Evolutionary conservation across 2,113 vertebrate genomes (phyloP), one percentile per base, ranked within the genome.

Genomic region (Salminus brasiliensis): DNA sequence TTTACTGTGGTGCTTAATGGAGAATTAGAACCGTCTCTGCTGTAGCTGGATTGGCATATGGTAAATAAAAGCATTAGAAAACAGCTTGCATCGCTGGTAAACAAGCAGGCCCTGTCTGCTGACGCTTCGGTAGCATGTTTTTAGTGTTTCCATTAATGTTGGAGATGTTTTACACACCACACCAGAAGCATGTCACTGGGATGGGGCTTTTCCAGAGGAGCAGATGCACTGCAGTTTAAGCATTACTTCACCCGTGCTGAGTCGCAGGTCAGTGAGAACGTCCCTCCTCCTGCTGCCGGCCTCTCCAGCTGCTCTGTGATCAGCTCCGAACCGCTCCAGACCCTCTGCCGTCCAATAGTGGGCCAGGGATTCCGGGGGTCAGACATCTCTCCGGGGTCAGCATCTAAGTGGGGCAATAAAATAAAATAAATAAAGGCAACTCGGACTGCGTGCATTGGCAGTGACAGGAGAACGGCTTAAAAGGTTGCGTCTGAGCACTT

Each of bases 331-430:
- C 43, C n/a, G 15, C 52, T 65, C 66, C 27, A 45, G 30, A 45
- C 7, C 32, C 15, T 47, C 55, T 57, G 10, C 74, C 68, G n/a
- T 52, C 69, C 45, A 78, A 53, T 73, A 32, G 68, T 13, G 15
- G 32, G 11, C 16, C 62, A 25, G 60, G 52, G 59, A 47, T 79
- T 69, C 18, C 49, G 25, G 10, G 76, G 79, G 84, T 84, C 84
- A 79, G 34, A 52, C 34, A 16, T 79, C 43, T 85, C 60, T 60
- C n/a, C 41, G 78, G 75, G 83, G 81, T 85, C 78, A 81, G 43
- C 76, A 68, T 78, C 74, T 85, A 81, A 81, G 80, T 74, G 66
- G 65, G 45, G 62, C 27, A n/a, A 83, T 83, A 67, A 80, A 85
- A 81, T 81, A 12, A 82, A 77, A 84, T 80, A 85, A 70, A 82